phyloP scores from a whole-genome alignment of 2,113 vertebrate genomes.

The Arizona elegans region DNA sequence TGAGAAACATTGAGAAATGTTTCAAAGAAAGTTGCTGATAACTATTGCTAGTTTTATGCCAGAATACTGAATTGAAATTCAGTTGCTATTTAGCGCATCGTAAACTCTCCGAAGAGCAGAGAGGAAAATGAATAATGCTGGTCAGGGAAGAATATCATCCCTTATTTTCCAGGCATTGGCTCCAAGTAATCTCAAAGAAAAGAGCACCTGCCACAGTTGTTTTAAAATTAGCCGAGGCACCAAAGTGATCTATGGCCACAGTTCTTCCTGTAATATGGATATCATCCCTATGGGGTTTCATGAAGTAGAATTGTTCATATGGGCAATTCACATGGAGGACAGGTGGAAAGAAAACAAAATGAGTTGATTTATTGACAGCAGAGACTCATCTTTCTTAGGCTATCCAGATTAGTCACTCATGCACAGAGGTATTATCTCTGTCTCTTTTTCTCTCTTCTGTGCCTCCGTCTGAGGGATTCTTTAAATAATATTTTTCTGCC shows the following conservation, averaged over 20 bases:
- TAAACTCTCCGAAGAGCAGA: slow-evolving; percentile 14
- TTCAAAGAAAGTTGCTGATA: slow-evolving; percentile 10
- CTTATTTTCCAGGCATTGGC: slow-evolving; percentile 44
- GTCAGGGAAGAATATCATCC: slow-evolving; percentile 49
- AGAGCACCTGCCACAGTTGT: slow-evolving; percentile 54
- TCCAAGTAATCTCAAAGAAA: slow-evolving; percentile 51
- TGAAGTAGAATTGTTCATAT: slow-evolving; percentile 48
- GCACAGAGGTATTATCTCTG: neutral
- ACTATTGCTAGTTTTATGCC: neutral
- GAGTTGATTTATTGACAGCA: slow-evolving; percentile 44
- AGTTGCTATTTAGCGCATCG: slow-evolving; percentile 37
- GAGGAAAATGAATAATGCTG: slow-evolving; percentile 29
- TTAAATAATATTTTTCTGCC: slow-evolving; percentile 24
- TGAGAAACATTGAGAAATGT: neutral
- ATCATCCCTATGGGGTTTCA: slow-evolving; percentile 47
- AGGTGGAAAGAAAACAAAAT: slow-evolving; percentile 58
- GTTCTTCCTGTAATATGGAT: slow-evolving; percentile 44
- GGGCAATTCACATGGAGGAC: slow-evolving; percentile 52
- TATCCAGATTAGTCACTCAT: slow-evolving; percentile 51
- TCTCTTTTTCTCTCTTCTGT: neutral
- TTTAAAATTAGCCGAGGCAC: slow-evolving; percentile 55
- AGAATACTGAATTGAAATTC: neutral
- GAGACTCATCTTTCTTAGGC: slow-evolving; percentile 53
- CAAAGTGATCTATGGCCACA: slow-evolving; percentile 47
- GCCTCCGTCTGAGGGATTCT: neutral